phyloP scores from a whole-genome alignment of 2,797 vertebrate species.

The Varecia variegata region DNA sequence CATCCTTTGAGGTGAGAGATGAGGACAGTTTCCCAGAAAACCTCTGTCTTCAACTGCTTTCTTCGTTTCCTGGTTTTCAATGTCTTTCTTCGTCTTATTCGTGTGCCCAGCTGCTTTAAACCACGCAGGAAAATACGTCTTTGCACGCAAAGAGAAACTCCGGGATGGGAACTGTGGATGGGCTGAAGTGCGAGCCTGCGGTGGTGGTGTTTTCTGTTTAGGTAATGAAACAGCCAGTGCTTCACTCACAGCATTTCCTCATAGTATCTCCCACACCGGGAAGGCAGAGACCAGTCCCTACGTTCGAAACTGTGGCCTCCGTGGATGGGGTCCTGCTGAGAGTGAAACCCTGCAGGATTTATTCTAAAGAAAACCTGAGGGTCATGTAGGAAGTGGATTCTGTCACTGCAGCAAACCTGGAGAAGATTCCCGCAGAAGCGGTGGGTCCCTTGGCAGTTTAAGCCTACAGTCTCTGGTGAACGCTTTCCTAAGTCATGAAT shows the following conservation, averaged over 20 bases:
- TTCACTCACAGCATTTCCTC: neutral
- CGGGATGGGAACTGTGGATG: neutral
- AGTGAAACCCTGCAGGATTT: neutral
- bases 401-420: neutral
- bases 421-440: neutral
- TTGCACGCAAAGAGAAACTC: neutral
- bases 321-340: accelerated
- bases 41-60: neutral
- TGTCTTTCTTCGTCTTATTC: neutral
- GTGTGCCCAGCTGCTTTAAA: neutral
- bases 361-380: neutral
- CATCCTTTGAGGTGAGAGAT: neutral
- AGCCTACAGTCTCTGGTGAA: neutral
- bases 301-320: neutral
- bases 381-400: neutral
- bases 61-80: neutral
- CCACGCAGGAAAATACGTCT: neutral
- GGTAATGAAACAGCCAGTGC: accelerated
- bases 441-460: accelerated
- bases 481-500: neutral
- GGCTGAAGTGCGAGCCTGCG: neutral
- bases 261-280: neutral
- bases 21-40: neutral
- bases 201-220: neutral
- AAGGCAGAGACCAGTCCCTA: neutral